A percentile compares a stretch with the other conserved stretches of the same genome.
Evolutionary conservation across 2,113 vertebrate genomes (phyloP).

Genomic region (Nerophis ophidion): DNA sequence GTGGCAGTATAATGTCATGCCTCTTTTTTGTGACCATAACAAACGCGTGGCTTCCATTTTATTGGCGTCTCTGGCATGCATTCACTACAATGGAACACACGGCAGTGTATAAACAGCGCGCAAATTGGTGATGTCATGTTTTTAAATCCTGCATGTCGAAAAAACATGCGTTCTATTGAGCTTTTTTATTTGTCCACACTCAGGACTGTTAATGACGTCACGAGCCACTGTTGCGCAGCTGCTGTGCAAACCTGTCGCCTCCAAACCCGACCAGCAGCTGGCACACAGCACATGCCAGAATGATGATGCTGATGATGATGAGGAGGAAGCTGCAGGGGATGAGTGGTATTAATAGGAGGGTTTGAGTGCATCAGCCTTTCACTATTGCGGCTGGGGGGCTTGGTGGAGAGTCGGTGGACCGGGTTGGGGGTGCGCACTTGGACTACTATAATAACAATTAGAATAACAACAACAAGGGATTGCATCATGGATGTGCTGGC

Average conservation of each 20-base stretch:
- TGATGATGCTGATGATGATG: conserved; percentile 29
- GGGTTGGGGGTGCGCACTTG: conserved; percentile 46
- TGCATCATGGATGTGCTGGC: conserved; percentile 80
- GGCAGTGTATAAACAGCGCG: conserved; percentile 7
- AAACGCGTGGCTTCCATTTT: not conserved
- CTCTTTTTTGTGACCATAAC: not conserved
- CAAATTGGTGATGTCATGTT: conserved; percentile 1
- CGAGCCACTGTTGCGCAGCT: conserved; percentile 7
- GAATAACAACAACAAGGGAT: not conserved
- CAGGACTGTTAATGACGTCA: not conserved
- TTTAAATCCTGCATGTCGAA: not conserved
- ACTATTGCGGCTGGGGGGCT: conserved; percentile 51
- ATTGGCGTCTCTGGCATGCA: not conserved
- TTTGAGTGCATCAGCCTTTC: conserved; percentile 57
- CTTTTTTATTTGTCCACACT: not conserved
- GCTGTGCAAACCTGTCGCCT: conserved; percentile 11
- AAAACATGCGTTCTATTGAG: not conserved
- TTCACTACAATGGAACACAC: not conserved
- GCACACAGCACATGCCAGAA: conserved; percentile 13
- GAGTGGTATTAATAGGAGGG: conserved; percentile 74
- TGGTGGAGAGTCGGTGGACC: conserved; percentile 53
- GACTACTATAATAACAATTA: conserved; percentile 19
- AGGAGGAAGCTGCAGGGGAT: conserved; percentile 32
- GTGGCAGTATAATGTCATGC: not conserved
- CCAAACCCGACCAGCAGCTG: conserved; percentile 42